Conservation (phyloP, 1,140 invertebrate species). For the Drosophila sp. region DNA sequence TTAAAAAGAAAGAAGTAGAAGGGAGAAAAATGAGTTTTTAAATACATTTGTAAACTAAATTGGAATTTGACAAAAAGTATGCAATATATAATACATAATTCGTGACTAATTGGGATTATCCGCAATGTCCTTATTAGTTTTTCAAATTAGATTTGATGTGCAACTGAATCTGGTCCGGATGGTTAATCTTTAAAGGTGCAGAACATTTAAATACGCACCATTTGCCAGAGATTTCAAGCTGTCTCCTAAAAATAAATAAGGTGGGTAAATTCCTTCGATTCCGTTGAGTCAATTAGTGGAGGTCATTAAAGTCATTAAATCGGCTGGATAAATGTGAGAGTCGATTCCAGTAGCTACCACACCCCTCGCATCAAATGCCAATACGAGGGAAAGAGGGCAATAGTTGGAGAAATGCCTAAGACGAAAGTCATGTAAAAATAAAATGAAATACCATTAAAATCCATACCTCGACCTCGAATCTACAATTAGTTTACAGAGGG, state of each 20-base stretch:
- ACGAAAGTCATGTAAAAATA: constrained; percentile 54
- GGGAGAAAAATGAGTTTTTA: too few relatives aligned
- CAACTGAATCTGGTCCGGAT: not conserved
- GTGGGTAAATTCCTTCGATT: constrained; percentile 59
- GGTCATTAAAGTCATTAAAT: constrained; percentile 78
- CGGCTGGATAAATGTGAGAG: constrained; percentile 28
- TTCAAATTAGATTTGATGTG: not conserved
- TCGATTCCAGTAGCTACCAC: constrained; percentile 18
- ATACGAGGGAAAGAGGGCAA: constrained; percentile 15
- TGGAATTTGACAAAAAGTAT: constrained; percentile 3
- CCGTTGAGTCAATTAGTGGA: constrained; percentile 70
- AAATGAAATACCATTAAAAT: constrained; percentile 42
- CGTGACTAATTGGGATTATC: not conserved
- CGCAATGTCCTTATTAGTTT: not conserved
- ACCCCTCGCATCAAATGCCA: constrained; percentile 28
- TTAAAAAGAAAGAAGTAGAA: too few relatives aligned
- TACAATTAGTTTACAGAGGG: constrained; percentile 12
- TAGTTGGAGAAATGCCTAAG: constrained; percentile 39
- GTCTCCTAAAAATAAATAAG: constrained; percentile 58
- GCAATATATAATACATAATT: not conserved
- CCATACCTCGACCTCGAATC: constrained; percentile 28
- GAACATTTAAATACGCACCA: constrained; percentile 27
- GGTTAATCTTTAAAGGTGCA: not conserved
- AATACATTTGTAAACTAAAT: not conserved
- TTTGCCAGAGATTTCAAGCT: constrained; percentile 30